A percentile compares a stretch with the other conserved stretches of the same genome.
Evolutionary conservation across 2,888 invertebrate genomes (phyloP).

Genomic region (Plebejus melissa): DNA sequence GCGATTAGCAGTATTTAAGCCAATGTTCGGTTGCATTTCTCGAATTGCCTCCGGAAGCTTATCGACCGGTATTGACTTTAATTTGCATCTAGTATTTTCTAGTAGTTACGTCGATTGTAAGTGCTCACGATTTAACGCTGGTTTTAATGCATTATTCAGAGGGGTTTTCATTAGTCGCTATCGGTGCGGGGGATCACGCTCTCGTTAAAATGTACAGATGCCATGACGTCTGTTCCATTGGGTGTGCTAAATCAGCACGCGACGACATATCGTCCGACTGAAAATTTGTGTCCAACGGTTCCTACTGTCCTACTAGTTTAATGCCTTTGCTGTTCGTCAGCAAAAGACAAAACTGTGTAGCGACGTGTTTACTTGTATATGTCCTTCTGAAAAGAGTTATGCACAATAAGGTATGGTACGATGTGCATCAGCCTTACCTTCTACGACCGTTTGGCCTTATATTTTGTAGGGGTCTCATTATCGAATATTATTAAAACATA

Average conservation of each 20-base stretch:
- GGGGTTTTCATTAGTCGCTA: conserved; percentile 76
- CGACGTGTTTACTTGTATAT: not conserved
- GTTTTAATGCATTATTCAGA: conserved; percentile 79
- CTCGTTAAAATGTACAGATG: conserved; percentile 77
- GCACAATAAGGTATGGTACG: too few relatives aligned
- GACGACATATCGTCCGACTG: conserved; percentile 52
- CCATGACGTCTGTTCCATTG: conserved; percentile 74
- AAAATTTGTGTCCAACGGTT: conserved; percentile 40
- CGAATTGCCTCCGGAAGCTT: conserved; percentile 62
- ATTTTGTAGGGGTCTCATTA: not conserved
- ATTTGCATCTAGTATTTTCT: conserved; percentile 75
- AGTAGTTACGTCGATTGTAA: conserved; percentile 66
- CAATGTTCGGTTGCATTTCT: conserved; percentile 52
- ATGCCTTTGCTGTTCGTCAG: conserved; percentile 28
- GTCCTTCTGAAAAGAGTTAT: too few relatives aligned
- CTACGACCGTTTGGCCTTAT: not conserved
- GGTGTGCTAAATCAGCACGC: conserved; percentile 52
- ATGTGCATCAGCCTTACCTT: not conserved
- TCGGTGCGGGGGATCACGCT: conserved; percentile 71
- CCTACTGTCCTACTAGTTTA: conserved; percentile 24
- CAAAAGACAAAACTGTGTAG: not conserved
- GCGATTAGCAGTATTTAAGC: conserved; percentile 52
- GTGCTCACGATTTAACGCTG: conserved; percentile 77
- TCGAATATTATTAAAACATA: not conserved
- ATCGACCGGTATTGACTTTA: conserved; percentile 67